Conservation (phyloP, 2,113 vertebrate genomes). For the Gallinago media region DNA sequence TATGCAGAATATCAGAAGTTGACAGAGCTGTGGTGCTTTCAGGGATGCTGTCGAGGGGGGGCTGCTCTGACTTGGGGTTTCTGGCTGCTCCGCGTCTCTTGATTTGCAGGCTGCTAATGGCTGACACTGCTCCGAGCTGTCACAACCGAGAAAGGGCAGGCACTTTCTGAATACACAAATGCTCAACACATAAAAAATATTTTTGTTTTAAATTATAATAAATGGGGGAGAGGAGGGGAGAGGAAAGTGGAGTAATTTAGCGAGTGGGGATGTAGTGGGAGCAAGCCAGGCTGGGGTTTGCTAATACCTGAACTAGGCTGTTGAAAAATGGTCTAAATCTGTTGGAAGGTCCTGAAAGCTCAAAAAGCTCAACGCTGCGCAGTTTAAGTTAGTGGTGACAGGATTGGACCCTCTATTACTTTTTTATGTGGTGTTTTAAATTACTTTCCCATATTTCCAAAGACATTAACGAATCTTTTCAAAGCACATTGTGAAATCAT, state of each 20-base stretch:
- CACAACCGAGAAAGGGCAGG: not conserved
- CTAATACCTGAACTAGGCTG: not conserved
- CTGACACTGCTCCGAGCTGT: not conserved
- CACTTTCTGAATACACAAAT: not conserved
- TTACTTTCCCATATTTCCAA: conserved; percentile 40
- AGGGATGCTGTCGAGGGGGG: not conserved
- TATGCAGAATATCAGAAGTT: not conserved
- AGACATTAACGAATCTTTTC: conserved; percentile 11
- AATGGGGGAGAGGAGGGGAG: not conserved
- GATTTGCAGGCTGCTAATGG: not conserved
- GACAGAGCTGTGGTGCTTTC: not conserved
- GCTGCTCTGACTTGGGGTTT: not conserved
- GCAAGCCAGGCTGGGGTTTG: conserved; percentile 8
- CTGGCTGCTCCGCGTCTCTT: not conserved
- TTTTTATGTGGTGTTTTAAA: conserved; percentile 32
- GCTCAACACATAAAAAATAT: not conserved
- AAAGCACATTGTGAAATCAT: not conserved
- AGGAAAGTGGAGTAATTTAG: not conserved
- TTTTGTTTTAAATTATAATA: not conserved
- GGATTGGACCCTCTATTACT: conserved; percentile 10
- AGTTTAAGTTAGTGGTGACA: not conserved
- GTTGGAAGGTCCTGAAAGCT: not conserved
- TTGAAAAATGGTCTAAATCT: not conserved
- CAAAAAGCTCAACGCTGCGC: not conserved
- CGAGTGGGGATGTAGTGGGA: not conserved